Evolutionary conservation across 1,140 invertebrate species (phyloP).

Genomic region (Ceratina calcarata): DNA sequence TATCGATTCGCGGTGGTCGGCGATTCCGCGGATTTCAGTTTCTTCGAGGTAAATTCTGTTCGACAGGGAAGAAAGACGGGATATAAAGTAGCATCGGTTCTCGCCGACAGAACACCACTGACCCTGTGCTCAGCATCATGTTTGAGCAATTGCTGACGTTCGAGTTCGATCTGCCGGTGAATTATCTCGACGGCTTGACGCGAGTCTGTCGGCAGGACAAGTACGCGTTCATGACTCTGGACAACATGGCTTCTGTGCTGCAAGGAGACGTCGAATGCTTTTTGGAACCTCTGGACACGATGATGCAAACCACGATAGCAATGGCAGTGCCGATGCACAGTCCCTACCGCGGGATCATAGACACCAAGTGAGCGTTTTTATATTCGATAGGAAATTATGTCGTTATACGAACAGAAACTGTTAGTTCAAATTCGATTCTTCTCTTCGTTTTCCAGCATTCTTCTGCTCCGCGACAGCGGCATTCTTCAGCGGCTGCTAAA

Average conservation of each 20-base stretch:
- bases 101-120: slow-evolving; percentile 67
- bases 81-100: neutral
- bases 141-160: slow-evolving; percentile 67
- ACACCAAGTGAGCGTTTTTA: slow-evolving; percentile 66
- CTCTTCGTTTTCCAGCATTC: slow-evolving; percentile 63
- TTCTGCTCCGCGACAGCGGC: slow-evolving; percentile 74
- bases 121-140: slow-evolving; percentile 65
- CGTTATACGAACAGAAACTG: too few species aligned
- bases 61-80: neutral
- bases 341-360: slow-evolving; percentile 75
- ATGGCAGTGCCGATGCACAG: slow-evolving; percentile 71
- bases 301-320: slow-evolving; percentile 74
- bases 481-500: slow-evolving; percentile 74
- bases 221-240: slow-evolving; percentile 76
- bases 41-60: slow-evolving; percentile 71
- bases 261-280: slow-evolving; percentile 69
- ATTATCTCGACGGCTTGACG: slow-evolving; percentile 73
- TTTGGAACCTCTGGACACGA: slow-evolving; percentile 73
- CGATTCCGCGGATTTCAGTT: slow-evolving; percentile 73
- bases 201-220: slow-evolving; percentile 70
- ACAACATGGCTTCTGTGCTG: slow-evolving; percentile 72
- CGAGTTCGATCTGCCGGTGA: slow-evolving; percentile 64
- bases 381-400: too few species aligned
- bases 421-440: neutral
- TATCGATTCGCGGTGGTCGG: slow-evolving; percentile 73